phyloP scores from a whole-genome alignment of 2,888 invertebrate genomes.

The Parnassius apollo region DNA sequence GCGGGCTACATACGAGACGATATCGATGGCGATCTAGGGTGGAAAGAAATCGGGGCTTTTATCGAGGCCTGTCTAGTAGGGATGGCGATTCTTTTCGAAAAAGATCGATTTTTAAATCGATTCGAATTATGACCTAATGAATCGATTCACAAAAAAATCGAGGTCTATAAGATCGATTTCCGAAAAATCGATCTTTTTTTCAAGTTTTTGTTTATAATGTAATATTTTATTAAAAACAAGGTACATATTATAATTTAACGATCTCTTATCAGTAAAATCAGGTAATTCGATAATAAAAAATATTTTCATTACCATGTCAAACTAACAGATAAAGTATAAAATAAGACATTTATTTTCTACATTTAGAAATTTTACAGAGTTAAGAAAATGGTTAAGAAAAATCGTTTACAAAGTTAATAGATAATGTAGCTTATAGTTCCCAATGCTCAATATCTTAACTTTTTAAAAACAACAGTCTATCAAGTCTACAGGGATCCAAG shows the following conservation, averaged over 20 bases:
- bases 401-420: too few species aligned
- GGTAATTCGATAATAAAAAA: not conserved
- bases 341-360: not conserved
- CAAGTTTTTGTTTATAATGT: not conserved
- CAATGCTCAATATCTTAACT: conserved; percentile 26
- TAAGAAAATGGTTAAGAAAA: not conserved
- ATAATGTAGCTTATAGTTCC: conserved; percentile 17
- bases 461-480: conserved; percentile 33
- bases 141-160: not conserved
- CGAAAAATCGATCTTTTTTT: not conserved
- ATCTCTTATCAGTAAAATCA: not conserved
- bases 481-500: conserved; percentile 34
- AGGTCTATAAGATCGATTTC: not conserved
- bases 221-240: not conserved
- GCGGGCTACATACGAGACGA: too few species aligned
- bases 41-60: too few species aligned
- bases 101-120: too few species aligned
- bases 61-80: too few species aligned
- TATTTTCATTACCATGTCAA: not conserved
- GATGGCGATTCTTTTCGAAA: too few species aligned
- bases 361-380: not conserved
- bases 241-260: not conserved
- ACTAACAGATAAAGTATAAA: not conserved
- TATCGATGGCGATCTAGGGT: too few species aligned
- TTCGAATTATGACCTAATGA: too few species aligned